Conservation (phyloP, 2,113 vertebrate genomes). For the Ploceus nigricollis region DNA sequence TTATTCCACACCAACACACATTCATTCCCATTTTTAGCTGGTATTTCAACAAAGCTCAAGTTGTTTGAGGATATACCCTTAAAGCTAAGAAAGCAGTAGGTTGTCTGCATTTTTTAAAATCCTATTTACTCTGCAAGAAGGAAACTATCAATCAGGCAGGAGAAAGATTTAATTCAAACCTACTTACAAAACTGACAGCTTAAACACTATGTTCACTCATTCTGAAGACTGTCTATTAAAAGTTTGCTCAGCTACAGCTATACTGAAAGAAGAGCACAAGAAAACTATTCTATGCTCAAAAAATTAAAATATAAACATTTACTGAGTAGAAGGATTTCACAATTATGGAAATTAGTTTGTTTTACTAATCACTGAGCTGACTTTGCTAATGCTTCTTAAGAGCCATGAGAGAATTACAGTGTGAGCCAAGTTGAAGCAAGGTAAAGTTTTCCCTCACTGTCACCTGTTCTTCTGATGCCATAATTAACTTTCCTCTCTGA, state of each 20-base stretch:
- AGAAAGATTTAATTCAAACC: not conserved
- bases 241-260: not conserved
- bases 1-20: not conserved
- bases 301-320: not conserved
- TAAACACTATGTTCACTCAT: not conserved
- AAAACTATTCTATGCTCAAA: not conserved
- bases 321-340: not conserved
- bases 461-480: not conserved
- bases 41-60: not conserved
- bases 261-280: not conserved
- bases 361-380: not conserved
- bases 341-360: not conserved
- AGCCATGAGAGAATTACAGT: not conserved
- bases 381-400: not conserved
- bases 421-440: not conserved
- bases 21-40: not conserved
- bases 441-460: not conserved
- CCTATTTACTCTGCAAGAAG: not conserved
- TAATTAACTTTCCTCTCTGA: not conserved
- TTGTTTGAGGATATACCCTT: not conserved
- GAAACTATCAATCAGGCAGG: not conserved
- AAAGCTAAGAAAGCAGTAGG: not conserved
- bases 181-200: not conserved
- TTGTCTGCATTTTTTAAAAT: not conserved
- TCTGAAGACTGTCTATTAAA: not conserved